Conservation (phyloP, 2,797 vertebrate genomes). For the Pteropus rufus region DNA sequence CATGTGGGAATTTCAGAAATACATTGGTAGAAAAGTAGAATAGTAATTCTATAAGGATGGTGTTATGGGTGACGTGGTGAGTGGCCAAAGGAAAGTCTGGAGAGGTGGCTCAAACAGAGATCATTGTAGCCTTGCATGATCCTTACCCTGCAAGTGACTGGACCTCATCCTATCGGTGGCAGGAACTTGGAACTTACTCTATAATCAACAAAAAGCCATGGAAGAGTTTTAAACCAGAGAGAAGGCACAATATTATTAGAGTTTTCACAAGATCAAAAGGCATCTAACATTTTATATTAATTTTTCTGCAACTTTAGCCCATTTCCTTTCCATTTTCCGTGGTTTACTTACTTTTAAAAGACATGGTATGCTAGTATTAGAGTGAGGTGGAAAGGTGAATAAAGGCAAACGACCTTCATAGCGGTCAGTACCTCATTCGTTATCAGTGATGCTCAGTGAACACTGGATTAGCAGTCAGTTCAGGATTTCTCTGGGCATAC, state of each 20-base stretch:
- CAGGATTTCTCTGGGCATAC: not conserved
- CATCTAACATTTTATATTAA: not conserved
- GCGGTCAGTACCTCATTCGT: not conserved
- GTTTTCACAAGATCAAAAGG: not conserved
- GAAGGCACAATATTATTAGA: not conserved
- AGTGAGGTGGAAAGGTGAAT: not conserved
- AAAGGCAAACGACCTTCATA: not conserved
- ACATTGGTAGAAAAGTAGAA: not conserved
- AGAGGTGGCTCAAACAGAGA: not conserved
- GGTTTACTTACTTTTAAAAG: not conserved
- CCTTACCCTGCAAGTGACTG: not conserved
- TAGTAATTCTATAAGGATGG: not conserved
- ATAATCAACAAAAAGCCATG: not conserved
- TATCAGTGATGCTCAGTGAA: not conserved
- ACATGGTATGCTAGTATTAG: accelerated
- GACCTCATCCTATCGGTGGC: not conserved
- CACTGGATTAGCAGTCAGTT: accelerated
- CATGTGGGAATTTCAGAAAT: not conserved
- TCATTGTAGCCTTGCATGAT: not conserved
- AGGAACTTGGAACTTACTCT: not conserved
- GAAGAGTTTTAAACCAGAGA: not conserved
- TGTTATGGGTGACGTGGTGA: not conserved
- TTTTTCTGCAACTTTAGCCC: not conserved
- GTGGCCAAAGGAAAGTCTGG: not conserved
- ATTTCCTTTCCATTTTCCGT: not conserved